Base-by-base conservation (phyloP, 2,797 vertebrate genomes). In the Myioborus melanocephalus region DNA sequence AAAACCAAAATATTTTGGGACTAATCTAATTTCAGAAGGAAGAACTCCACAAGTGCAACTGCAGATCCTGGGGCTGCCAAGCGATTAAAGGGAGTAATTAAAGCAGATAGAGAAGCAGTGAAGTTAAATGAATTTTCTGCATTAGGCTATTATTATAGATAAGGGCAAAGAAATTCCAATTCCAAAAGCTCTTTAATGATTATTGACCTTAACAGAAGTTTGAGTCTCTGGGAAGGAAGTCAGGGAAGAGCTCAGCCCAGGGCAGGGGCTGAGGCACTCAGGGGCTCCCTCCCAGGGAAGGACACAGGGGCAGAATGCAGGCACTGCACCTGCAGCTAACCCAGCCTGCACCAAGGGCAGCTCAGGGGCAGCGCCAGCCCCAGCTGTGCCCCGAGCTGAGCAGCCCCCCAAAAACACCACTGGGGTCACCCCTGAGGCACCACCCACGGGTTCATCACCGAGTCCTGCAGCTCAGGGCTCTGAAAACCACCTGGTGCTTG, bases 41-140 rank as follows among this genome's bases (percentile, higher is more conserved):
- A 55, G 69, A 87, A 57, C 56, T 49, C 69, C 13, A 23, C 55
- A 57, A 84, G 50, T n/a, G 26, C 75, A 83, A 76, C 39, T 39
- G 35, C 66, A 82, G 49, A 60, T 41, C 60, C 84, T 85, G 5
- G 0, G 60, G 81, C 52, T 73, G 65, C 72, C 76, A 34, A 79
- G 72, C 14, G 9, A 94, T 89, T 93, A 89, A 80, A 70, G 46
- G 64, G 32, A 66, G 65, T 84, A 93, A 95, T 89, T 80, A 90
- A 91, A 93, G 76, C 0, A 55, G 68, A 93, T 32, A 78, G 70
- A 6, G 37, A 85, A 70, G 73, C 70, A 65, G 44, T 17, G 60
- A 82, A 93, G 75, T 71, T 80, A 80, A 87, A 94, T 69, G 60
- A 73, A 90, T 81, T 89, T 86, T 68, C 89, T 89, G 63, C 66